These are phyloP conservation scores for Eupithecia tripunctaria DNA, from an alignment of 2,888 invertebrate species.

Conservation along the genomic window DNA sequence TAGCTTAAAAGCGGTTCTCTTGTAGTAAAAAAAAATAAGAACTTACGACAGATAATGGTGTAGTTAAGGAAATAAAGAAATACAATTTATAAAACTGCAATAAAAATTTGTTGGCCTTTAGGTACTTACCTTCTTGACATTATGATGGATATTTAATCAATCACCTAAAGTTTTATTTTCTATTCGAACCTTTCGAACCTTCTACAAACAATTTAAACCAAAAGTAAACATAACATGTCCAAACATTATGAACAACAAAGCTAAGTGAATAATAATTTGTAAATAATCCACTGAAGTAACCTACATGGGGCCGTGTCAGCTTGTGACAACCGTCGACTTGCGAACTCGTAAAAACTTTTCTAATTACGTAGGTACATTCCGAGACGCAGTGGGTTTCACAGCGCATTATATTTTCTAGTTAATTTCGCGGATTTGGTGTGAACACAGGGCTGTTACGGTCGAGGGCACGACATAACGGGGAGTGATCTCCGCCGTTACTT, in stretches of 20 bases:
- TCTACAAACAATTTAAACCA: background rate
- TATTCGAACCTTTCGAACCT: background rate
- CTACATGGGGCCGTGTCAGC: conserved; percentile 71
- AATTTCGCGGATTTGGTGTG: conserved; percentile 74
- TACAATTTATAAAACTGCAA: background rate
- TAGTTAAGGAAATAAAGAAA: background rate
- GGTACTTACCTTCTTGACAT: background rate
- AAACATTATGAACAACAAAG: conserved; percentile 33
- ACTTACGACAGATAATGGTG: background rate
- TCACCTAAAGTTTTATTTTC: background rate
- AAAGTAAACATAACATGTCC: background rate
- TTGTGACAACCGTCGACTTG: conserved; percentile 77
- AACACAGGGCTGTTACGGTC: conserved; percentile 50
- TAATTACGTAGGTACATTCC: conserved; percentile 81
- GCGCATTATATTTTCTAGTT: conserved; percentile 79
- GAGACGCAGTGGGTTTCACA: conserved; percentile 64
- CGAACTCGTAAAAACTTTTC: conserved; percentile 82
- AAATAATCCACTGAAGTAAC: conserved; percentile 75
- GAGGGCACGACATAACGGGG: conserved; percentile 51
- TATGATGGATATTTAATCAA: background rate
- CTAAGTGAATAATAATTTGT: conserved; percentile 65
- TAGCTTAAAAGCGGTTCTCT: too few species aligned
- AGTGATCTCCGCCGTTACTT: conserved; percentile 58
- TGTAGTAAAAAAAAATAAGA: background rate
- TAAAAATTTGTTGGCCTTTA: background rate